Evolutionary conservation across 2,888 invertebrate genomes (phyloP), one percentile per base, ranked within the genome.

Genomic region (Unio pictorum): DNA sequence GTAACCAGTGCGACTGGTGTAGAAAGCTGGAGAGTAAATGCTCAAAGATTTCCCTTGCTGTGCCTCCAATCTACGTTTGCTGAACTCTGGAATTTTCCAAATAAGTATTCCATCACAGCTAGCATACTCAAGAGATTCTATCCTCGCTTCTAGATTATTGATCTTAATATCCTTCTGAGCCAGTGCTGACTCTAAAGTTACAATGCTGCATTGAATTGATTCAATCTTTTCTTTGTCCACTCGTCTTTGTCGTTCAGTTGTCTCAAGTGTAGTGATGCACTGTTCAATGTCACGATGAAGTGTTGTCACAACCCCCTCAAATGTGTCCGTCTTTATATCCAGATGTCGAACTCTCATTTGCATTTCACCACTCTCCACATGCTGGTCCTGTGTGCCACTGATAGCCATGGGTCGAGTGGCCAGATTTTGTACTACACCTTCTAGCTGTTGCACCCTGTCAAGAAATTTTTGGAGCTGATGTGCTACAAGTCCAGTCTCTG

Each of bases 21-120:
- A 88, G 75, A 88, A 89, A 0, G 88, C 88, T 73, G 87, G 88
- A 63, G 87, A 87, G 76, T 87, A 88, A 55, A 88, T 69, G 0
- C 87, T 87, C 26, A 85, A 71, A 1, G 84, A 84, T 54, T 79
- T 75, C 1, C 87, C 87, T 55, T 67, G 75, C 0, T 80, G 74
- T 1, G 88, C 87, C 58, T 88, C 84, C 15, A 79, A 73, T 65
- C 86, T 88, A 18, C 85, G 69, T 4, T 82, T 68, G 1, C 73
- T 68, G 68, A 86, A 87, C 64, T 88, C 84, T 23, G 76, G 68
- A 60, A 89, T 85, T 69, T 87, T 88, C 88, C 88, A 88, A 28
- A 89, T 71, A 26, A 88, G 75, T 4, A 76, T 75, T 3, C 88
- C 88, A 72, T 88, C 79, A 64, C 83, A 87, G 70, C 81, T 85